Evolutionary conservation across 2,888 invertebrate genomes (phyloP), one percentile per base, ranked within the genome.

Genomic region (Eristalis arbustorum): DNA sequence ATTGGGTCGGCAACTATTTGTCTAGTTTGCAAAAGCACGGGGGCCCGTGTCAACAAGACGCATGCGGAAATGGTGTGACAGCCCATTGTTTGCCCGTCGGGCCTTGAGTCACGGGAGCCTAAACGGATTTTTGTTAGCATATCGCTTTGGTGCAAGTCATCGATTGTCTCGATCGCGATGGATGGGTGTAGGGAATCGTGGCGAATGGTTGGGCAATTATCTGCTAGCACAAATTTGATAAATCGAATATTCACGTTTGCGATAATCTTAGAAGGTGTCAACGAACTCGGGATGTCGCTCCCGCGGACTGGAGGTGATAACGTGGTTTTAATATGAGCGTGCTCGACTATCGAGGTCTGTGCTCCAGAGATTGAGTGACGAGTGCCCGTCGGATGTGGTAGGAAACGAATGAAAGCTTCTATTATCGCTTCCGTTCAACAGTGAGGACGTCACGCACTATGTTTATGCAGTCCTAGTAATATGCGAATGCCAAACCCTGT

Each of bases 1-100:
- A 88, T 88, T 66, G 83, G 31, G 42, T 42, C 23, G 71, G 37
- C 61, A 77, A 66, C 57, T 80, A 69, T 81, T 75, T 82, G 64
- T 72, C 57, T 82, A 72, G 78, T 78, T 82, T 78, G 82, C 78
- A 40, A 71, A 82, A 78, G 63, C 56, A 62, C 57, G 72, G 31
- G 25, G 25, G 49, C 37, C 22, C 42, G 42, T 71, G 69, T 59
- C 59, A 66, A 68, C 40, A 77, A 49, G 31, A 22, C 13, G 28
- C 56, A 83, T 63, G 62, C 75, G 87, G 87, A 87, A 87, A 68
- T 59, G 25, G 28, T 37, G 23, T 75, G 61, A 61, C 64, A 69
- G 49, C 37, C 62, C 64, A 63, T 25, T 74, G 56, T 74, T 80
- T 68, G 40, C 28, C 6, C 34, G 13, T 25, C 62, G 34, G 37